Percentiles rank a stretch among this genome's conserved stretches.
phyloP scores from a whole-genome alignment of 1,140 invertebrate genomes.

The Limonius californicus region DNA sequence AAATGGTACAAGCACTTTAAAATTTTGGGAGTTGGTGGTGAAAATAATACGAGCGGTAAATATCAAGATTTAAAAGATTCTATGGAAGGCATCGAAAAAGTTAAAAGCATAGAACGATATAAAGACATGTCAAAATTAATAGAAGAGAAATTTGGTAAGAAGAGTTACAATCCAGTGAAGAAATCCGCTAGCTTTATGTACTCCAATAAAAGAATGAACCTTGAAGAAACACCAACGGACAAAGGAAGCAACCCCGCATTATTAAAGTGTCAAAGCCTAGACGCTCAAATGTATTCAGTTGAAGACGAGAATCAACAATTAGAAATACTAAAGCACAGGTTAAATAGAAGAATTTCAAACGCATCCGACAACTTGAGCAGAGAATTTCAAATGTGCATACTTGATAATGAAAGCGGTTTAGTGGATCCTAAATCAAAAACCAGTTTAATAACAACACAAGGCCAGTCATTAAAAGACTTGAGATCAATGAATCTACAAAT shows the following conservation, averaged over 20 bases:
- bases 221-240: constrained; percentile 27
- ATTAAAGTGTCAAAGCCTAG: constrained; percentile 41
- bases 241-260: constrained; percentile 30
- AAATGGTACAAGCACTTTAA: constrained; percentile 43
- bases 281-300: constrained; percentile 33
- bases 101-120: constrained; percentile 38
- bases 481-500: constrained; percentile 11
- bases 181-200: constrained; percentile 44
- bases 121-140: constrained; percentile 44
- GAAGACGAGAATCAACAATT: constrained; percentile 25
- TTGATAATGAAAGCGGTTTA: constrained; percentile 28
- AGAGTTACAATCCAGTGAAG: constrained; percentile 40
- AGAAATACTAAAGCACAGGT: constrained; percentile 3
- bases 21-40: constrained; percentile 22
- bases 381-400: constrained; percentile 41
- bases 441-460: not conserved
- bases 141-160: constrained; percentile 39
- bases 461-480: constrained; percentile 20
- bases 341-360: constrained; percentile 22
- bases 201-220: constrained; percentile 34
- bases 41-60: constrained; percentile 21
- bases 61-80: constrained; percentile 24
- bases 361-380: constrained; percentile 34
- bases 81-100: constrained; percentile 35
- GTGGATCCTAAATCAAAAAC: not conserved